phyloP scores from a whole-genome alignment of 2,888 invertebrate genomes.

The Toxonevra muliebris region DNA sequence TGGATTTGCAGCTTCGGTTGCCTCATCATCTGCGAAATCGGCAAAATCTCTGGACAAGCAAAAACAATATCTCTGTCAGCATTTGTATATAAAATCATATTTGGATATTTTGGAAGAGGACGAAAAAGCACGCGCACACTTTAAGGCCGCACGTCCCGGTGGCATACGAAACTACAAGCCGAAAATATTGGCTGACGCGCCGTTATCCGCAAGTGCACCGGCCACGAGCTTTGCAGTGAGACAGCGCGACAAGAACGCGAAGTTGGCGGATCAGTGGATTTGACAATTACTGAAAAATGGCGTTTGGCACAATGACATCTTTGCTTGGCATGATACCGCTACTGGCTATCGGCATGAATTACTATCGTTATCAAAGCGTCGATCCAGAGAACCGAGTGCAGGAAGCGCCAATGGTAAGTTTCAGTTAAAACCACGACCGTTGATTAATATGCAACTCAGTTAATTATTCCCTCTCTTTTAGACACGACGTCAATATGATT shows the following conservation, averaged over 20 bases:
- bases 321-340: conserved; percentile 81
- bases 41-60: conserved; percentile 60
- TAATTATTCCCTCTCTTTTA: conserved; percentile 54
- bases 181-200: conserved; percentile 69
- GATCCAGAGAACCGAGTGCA: conserved; percentile 84
- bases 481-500: conserved; percentile 84
- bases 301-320: conserved; percentile 72
- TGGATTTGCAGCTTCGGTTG: conserved; percentile 59
- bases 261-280: conserved; percentile 73
- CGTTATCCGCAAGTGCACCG: conserved; percentile 52
- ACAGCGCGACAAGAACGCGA: conserved; percentile 36
- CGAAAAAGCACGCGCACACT: conserved; percentile 64
- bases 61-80: conserved; percentile 67
- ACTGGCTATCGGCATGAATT: conserved; percentile 81
- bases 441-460: not conserved
- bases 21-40: conserved; percentile 60
- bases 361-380: conserved; percentile 80
- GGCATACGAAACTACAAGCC: conserved; percentile 78
- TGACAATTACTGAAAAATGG: conserved; percentile 67
- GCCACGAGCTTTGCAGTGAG: conserved; percentile 32
- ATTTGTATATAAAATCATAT: conserved; percentile 69
- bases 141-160: conserved; percentile 68
- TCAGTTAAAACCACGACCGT: not conserved
- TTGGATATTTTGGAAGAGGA: conserved; percentile 67
- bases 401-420: conserved; percentile 74